Base-by-base conservation (phyloP, 2,888 invertebrate genomes). In the Erebia palarica region DNA sequence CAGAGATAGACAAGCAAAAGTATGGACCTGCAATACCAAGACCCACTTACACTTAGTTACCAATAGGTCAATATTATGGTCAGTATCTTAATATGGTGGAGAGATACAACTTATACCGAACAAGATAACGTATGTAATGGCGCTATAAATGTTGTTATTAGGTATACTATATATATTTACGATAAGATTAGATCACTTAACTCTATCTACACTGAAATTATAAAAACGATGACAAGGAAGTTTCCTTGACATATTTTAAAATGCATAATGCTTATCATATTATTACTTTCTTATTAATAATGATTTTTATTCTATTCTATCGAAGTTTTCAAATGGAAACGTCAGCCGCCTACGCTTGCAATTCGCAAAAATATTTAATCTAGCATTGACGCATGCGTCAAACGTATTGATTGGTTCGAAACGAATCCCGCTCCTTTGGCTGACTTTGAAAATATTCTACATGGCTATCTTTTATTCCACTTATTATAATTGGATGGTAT, bases 301-400 rank as follows among this genome's bases (percentile, higher is more conserved):
- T 53, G 18, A 18, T 18, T 55, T 10, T 55, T 10, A 13, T 11
- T 44, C 11, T 47, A 10, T 58, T 8, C 55, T 21, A 66, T 58
- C 57, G 66, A 66, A 44, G 42, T 67, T 47, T 59, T 11, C 70
- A 65, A 69, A 75, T 65, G 69, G 53, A 58, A 70, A 75, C 69
- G 68, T 84, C 78, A 80, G 81, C 78, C 81, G 79, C 83, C 84
- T 78, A 83, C 85, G 83, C 81, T 75, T 75, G 72, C 69, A 63
- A 68, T 70, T 70, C 66, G 63, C 69, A 69, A 75, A 76, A 68
- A 77, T 68, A 70, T 73, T 73, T 70, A 53, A 81, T 59, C 63
- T 78, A 79, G 80, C 80, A 75, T 77, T 83, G 86, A 90, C 93
- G 93, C 93, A 93, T 92, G 93, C 93, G 93, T 88, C 84, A 78